Evolutionary conservation across 1,140 invertebrate genomes (phyloP).

Genomic region (Nilaparvata lugens): DNA sequence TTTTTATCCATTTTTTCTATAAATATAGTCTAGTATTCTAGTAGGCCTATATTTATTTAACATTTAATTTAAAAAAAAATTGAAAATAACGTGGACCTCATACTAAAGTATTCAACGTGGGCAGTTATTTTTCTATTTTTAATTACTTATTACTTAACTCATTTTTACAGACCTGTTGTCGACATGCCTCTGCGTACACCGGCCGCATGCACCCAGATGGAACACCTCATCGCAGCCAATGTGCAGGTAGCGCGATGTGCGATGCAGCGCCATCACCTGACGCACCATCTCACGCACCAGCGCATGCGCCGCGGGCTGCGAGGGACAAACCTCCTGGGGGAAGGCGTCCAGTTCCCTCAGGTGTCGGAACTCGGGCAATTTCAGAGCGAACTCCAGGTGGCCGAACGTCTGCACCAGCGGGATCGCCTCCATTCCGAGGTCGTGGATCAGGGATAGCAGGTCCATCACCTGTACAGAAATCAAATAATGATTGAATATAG

Average conservation of each 20-base stretch:
- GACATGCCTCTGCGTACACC: constrained; percentile 36
- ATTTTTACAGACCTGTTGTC: constrained; percentile 25
- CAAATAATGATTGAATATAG: too few relatives aligned
- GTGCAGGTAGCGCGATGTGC: constrained; percentile 29
- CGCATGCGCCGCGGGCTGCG: constrained; percentile 11
- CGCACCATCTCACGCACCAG: constrained; percentile 20
- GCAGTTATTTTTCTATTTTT: not conserved
- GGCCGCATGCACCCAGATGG: constrained; percentile 37
- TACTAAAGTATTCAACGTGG: too few relatives aligned
- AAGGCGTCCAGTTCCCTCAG: constrained; percentile 39
- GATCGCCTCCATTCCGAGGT: constrained; percentile 42
- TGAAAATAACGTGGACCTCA: too few relatives aligned
- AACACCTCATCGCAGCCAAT: constrained; percentile 37
- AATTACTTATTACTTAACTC: constrained; percentile 10
- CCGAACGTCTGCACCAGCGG: constrained; percentile 64
- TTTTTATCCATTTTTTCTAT: too few relatives aligned
- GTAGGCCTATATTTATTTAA: too few relatives aligned
- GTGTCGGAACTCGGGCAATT: constrained; percentile 42
- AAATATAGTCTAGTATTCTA: too few relatives aligned
- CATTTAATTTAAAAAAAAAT: too few relatives aligned
- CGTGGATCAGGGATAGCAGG: not conserved
- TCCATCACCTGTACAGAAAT: constrained; percentile 10
- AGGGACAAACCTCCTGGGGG: constrained; percentile 25
- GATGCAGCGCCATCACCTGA: constrained; percentile 33
- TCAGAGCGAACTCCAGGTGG: constrained; percentile 55